phyloP scores from a whole-genome alignment of 2,888 invertebrate species.

The Agrotis ipsilon region DNA sequence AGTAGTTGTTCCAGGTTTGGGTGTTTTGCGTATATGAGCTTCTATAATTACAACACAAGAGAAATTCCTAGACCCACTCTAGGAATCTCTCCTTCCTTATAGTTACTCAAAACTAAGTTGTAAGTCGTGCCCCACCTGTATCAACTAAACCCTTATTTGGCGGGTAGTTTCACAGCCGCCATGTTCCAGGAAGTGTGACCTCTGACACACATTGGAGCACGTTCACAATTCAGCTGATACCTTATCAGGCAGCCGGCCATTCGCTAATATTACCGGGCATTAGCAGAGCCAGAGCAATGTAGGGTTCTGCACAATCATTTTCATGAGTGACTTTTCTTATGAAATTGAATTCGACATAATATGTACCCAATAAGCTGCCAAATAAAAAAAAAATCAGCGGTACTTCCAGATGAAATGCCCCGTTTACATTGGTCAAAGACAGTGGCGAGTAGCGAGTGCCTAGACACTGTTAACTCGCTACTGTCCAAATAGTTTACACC shows the following conservation, averaged over 20 bases:
- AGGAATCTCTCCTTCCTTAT: background rate
- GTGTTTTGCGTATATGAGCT: too few species aligned
- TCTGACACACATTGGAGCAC: slow-evolving; percentile 43
- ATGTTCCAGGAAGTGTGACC: slow-evolving; percentile 57
- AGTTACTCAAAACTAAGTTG: background rate
- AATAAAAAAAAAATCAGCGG: too few species aligned
- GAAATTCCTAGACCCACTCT: too few species aligned
- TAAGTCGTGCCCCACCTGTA: slow-evolving; percentile 46
- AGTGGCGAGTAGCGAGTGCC: too few species aligned
- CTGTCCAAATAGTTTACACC: too few species aligned
- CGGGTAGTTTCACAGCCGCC: background rate
- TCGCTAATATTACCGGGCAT: slow-evolving; percentile 27
- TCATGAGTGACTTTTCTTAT: background rate
- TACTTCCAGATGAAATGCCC: too few species aligned
- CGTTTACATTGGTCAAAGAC: too few species aligned
- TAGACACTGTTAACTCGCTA: too few species aligned
- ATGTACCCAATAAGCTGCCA: too few species aligned
- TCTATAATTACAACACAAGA: too few species aligned
- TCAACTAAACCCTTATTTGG: slow-evolving; percentile 17
- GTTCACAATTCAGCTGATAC: slow-evolving; percentile 45
- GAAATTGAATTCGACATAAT: background rate
- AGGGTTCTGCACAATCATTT: slow-evolving; percentile 24
- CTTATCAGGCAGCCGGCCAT: slow-evolving; percentile 39
- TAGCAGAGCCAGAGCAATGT: background rate
- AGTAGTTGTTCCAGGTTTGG: too few species aligned